Evolutionary conservation across 2,113 vertebrate species (phyloP), one percentile per base, ranked within the genome.

Genomic region (Leiothrix lutea): DNA sequence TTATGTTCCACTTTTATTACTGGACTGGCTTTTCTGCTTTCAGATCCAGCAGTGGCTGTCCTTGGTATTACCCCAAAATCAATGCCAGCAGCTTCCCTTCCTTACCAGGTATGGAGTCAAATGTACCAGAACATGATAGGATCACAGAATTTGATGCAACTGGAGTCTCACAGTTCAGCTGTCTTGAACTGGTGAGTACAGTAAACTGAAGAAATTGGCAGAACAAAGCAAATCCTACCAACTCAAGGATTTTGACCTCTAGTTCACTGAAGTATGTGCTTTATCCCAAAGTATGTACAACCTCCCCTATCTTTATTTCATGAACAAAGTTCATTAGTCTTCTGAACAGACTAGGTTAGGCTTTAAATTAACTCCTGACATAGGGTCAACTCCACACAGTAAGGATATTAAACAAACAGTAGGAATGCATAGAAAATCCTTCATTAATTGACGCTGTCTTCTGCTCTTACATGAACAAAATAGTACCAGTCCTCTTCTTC

Each of bases 211-310:
- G 48, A 74, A 94, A 64, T 8, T 64, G 33, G 9, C 56, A 84
- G 36, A 88, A 88, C 16, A 56, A 33, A 78, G 38, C 9, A 69
- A 91, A 80, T 48, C 33, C 40, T 90, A 86, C 45, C 31, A 80
- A 31, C 24, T 58, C 40, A 61, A 80, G 84, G 70, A 95, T 88
- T 95, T 83, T 96, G 82, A 90, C 78, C 91, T 77, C 38, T 65
- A 73, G 31, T 62, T 90, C 67, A 93, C 20, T 69, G 24, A 78
- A 40, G 17, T 17, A 35, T 42, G 22, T 33, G 45, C 42, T 53
- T 78, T 78, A 84, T 21, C 19, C 7, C 25, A 45, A 26, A 5
- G 14, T 26, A 79, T 0, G 1, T 21, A 48, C 22, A 72, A 51
- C 7, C 31, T 65, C 35, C 35, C 7, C 38, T 42, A 88, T 11